Percentiles rank a stretch among this genome's conserved stretches.
Conservation (phyloP, 2,797 vertebrate species). For the Sciurus carolinensis region DNA sequence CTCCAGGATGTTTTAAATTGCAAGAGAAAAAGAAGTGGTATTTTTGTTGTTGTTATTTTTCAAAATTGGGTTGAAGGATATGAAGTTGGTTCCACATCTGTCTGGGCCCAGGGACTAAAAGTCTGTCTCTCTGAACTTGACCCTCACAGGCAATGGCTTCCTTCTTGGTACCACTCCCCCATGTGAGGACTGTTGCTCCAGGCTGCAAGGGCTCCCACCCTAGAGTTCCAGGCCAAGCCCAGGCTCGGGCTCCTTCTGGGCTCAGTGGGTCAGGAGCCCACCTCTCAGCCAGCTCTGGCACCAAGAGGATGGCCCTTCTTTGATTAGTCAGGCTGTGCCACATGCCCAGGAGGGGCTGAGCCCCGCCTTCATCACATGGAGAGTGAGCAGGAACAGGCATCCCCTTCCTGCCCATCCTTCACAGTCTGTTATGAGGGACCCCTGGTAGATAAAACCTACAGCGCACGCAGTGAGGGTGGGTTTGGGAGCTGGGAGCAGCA, state of each 20-base stretch:
- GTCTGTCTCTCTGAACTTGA: neutral
- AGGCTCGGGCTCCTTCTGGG: neutral
- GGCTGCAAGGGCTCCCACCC: neutral
- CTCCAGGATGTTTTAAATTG: no score
- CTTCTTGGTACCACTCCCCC: neutral
- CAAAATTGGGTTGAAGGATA: neutral
- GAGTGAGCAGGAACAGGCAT: neutral
- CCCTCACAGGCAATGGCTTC: neutral
- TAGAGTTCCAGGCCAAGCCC: neutral
- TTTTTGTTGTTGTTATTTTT: no score
- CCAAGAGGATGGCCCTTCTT: neutral
- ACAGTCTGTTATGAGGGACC: neutral
- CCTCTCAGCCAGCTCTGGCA: neutral
- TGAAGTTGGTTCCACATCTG: neutral
- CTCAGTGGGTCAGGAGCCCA: neutral
- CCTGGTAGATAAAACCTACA: neutral
- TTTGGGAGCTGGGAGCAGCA: neutral
- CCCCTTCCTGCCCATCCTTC: neutral
- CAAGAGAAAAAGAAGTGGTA: no score
- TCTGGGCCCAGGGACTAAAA: neutral
- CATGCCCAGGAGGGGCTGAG: neutral
- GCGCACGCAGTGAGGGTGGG: fast-evolving
- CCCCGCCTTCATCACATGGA: neutral
- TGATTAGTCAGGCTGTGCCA: neutral
- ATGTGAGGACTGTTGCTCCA: neutral